A percentile compares a stretch with the other conserved stretches of the same genome.
These are phyloP conservation scores for Chondrosia reniformis DNA, from an alignment of 37 sponge, comb jelly and placozoan genomes.

Conservation along the genomic window DNA sequence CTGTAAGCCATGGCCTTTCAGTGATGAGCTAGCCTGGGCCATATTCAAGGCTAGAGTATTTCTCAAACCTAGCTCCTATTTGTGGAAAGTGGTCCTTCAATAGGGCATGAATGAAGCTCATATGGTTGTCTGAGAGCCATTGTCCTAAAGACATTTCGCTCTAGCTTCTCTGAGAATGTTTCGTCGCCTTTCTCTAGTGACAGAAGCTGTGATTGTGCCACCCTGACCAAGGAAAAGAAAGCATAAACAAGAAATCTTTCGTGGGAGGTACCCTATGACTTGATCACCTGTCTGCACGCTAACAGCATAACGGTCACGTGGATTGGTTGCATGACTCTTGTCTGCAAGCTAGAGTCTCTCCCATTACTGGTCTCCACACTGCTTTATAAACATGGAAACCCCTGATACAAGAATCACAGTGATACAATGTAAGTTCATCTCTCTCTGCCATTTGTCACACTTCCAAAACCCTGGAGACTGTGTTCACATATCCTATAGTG, in stretches of 20 bases:
- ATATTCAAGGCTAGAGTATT: not conserved
- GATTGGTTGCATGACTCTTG: slow-evolving; percentile 11
- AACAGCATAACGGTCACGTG: slow-evolving; percentile 20
- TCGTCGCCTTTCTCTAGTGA: slow-evolving; percentile 10
- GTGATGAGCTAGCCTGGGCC: not conserved
- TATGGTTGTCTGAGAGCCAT: not conserved
- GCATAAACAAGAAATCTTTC: slow-evolving; percentile 14
- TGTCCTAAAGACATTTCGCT: not conserved
- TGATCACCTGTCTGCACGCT: slow-evolving; percentile 12
- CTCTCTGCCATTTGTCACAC: not conserved
- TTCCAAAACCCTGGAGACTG: not conserved
- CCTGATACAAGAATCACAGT: slow-evolving; percentile 3
- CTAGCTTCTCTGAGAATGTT: not conserved
- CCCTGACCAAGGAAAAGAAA: slow-evolving; percentile 12
- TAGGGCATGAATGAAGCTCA: not conserved
- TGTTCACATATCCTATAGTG: not conserved
- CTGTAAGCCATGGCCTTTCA: slow-evolving; percentile 10
- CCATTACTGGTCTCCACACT: slow-evolving; percentile 6
- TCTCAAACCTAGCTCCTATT: not conserved
- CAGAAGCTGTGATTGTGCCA: slow-evolving; percentile 7
- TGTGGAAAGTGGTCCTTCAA: slow-evolving; percentile 6
- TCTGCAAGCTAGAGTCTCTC: not conserved
- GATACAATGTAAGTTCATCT: not conserved
- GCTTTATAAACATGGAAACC: slow-evolving; percentile 17
- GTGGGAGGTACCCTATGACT: slow-evolving; percentile 13